Evolutionary conservation across 1,140 invertebrate species (phyloP).

Genomic region (Chymomyza costata): DNA sequence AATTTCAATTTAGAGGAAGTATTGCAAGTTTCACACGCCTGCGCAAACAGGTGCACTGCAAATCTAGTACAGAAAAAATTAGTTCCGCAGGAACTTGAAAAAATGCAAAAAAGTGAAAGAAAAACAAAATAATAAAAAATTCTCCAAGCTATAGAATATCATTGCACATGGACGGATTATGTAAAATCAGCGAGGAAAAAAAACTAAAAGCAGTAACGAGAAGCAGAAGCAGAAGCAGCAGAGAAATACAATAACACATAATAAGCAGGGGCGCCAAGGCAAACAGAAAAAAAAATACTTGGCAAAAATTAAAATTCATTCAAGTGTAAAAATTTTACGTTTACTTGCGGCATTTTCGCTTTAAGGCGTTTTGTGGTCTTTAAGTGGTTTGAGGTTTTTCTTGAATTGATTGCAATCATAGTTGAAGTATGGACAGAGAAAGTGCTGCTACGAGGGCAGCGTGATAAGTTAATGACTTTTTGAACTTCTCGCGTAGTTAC

Average conservation of each 20-base stretch:
- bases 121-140: constrained; percentile 15
- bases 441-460: too few species aligned
- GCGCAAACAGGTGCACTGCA: constrained; percentile 45
- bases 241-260: constrained; percentile 13
- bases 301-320: constrained; percentile 61
- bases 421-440: too few species aligned
- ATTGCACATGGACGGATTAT: constrained; percentile 35
- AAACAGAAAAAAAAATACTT: constrained; percentile 36
- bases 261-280: constrained; percentile 27
- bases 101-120: constrained; percentile 38
- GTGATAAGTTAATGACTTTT: too few species aligned
- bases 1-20: constrained; percentile 38
- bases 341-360: constrained; percentile 64
- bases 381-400: not conserved
- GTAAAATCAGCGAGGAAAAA: constrained; percentile 52
- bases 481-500: too few species aligned
- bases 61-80: constrained; percentile 31
- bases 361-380: constrained; percentile 29
- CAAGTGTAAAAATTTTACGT: constrained; percentile 57
- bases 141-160: constrained; percentile 51
- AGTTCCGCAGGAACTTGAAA: constrained; percentile 62
- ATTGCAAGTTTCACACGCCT: constrained; percentile 50
- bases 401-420: too few species aligned
- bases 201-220: constrained; percentile 10
- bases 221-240: constrained; percentile 15